Conservation (phyloP, 2,888 invertebrate genomes). For the Mallateleia sp. region DNA sequence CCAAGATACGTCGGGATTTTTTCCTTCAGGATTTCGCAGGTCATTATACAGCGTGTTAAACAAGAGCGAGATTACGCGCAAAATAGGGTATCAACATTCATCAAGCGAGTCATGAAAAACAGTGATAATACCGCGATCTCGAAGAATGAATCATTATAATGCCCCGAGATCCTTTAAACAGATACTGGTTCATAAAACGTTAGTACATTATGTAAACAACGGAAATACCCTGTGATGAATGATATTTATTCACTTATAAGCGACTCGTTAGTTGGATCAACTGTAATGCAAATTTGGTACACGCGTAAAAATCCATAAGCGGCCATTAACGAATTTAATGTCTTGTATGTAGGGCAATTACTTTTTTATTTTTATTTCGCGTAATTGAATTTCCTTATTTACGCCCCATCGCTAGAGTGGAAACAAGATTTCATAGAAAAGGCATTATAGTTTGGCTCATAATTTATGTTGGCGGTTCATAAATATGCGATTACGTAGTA, state of each 20-base stretch:
- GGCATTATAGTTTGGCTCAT: too few relatives aligned
- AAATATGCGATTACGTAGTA: too few relatives aligned
- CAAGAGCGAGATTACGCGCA: constrained; percentile 70
- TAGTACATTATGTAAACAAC: constrained; percentile 69
- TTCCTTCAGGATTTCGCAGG: constrained; percentile 60
- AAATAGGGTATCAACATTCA: constrained; percentile 75
- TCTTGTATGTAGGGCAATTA: background rate
- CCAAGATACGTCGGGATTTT: constrained; percentile 57
- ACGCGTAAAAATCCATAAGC: constrained; percentile 63
- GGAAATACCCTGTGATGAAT: constrained; percentile 64
- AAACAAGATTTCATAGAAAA: background rate
- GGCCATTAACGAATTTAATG: constrained; percentile 56
- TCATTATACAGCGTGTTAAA: constrained; percentile 73
- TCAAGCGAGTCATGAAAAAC: constrained; percentile 70
- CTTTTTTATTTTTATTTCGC: background rate
- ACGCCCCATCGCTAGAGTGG: background rate
- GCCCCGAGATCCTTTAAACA: constrained; percentile 62
- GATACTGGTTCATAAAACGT: constrained; percentile 68
- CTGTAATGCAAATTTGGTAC: constrained; percentile 61
- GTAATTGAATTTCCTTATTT: background rate
- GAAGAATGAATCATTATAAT: constrained; percentile 76
- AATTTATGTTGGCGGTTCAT: too few relatives aligned
- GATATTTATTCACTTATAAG: constrained; percentile 72
- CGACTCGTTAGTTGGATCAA: constrained; percentile 66
- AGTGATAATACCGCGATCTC: constrained; percentile 73